Conservation (phyloP, 2,113 vertebrate species). For the Eublepharis macularius region DNA sequence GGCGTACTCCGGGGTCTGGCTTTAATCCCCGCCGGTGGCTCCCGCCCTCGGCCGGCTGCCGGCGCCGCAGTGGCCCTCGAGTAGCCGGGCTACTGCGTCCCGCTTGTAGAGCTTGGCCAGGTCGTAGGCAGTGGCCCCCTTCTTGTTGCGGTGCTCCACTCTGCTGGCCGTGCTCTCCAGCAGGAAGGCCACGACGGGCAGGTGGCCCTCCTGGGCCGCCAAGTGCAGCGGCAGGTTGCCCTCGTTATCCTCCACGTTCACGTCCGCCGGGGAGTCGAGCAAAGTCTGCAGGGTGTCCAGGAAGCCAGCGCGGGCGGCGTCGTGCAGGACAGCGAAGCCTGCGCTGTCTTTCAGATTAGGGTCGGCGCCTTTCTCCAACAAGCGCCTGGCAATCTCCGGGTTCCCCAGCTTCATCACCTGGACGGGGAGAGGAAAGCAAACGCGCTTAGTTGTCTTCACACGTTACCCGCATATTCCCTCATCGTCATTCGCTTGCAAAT, state of each 20-base stretch:
- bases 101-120: slow-evolving; percentile 75
- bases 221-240: slow-evolving; percentile 91
- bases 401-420: slow-evolving; percentile 90
- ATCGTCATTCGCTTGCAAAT: no score
- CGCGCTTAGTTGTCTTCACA: not conserved
- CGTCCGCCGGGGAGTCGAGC: slow-evolving; percentile 80
- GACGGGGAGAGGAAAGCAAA: not conserved
- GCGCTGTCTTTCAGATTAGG: slow-evolving; percentile 83
- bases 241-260: slow-evolving; percentile 80
- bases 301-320: slow-evolving; percentile 90
- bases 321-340: slow-evolving; percentile 86
- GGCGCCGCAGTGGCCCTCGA: slow-evolving; percentile 53
- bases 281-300: slow-evolving; percentile 85
- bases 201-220: slow-evolving; percentile 85
- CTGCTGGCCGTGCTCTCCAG: slow-evolving; percentile 70
- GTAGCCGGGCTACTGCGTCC: slow-evolving; percentile 66
- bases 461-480: not conserved
- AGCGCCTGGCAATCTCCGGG: slow-evolving; percentile 73
- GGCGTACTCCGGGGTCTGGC: no score
- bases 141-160: slow-evolving; percentile 71
- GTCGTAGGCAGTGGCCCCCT: slow-evolving; percentile 79
- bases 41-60: slow-evolving; percentile 36
- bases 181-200: slow-evolving; percentile 80
- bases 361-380: slow-evolving; percentile 81
- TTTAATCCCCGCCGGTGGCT: slow-evolving; percentile 20